phyloP scores from a whole-genome alignment of 1,140 invertebrate genomes.

The Philopotamus ludificatus region DNA sequence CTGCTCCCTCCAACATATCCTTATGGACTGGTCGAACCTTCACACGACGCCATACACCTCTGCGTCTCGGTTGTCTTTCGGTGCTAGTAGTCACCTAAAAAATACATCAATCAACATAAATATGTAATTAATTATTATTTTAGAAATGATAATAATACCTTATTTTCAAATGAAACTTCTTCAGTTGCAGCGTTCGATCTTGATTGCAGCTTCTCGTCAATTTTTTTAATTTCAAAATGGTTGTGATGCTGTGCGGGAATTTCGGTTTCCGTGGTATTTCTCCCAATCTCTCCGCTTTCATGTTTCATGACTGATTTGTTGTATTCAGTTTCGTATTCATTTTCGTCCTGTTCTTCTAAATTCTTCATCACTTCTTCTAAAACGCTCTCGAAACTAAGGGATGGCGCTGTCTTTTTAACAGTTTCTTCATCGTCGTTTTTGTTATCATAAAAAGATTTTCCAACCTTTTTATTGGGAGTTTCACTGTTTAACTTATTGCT shows the following conservation, averaged over 20 bases:
- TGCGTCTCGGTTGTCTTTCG: slow-evolving; percentile 53
- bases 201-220: background rate
- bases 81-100: slow-evolving; percentile 41
- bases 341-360: slow-evolving; percentile 55
- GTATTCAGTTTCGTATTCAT: slow-evolving; percentile 55
- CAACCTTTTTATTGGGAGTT: too few relatives aligned
- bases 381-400: slow-evolving; percentile 56
- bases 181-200: background rate
- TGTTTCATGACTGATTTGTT: slow-evolving; percentile 53
- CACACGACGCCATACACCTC: slow-evolving; percentile 66
- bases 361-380: slow-evolving; percentile 57
- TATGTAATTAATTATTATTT: background rate
- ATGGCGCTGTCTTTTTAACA: too few relatives aligned
- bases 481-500: slow-evolving; percentile 48
- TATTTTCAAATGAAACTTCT: slow-evolving; percentile 17
- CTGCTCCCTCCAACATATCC: slow-evolving; percentile 66
- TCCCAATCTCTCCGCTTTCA: slow-evolving; percentile 55
- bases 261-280: slow-evolving; percentile 50
- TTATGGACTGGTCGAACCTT: slow-evolving; percentile 53
- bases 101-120: slow-evolving; percentile 2
- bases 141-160: slow-evolving; percentile 2
- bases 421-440: slow-evolving; percentile 45
- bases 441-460: slow-evolving; percentile 47
- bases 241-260: too few relatives aligned
- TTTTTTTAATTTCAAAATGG: slow-evolving; percentile 4